Percentiles rank a stretch among this genome's conserved stretches.
Conservation (phyloP, 2,113 vertebrate species). For the Nibea coibor region DNA sequence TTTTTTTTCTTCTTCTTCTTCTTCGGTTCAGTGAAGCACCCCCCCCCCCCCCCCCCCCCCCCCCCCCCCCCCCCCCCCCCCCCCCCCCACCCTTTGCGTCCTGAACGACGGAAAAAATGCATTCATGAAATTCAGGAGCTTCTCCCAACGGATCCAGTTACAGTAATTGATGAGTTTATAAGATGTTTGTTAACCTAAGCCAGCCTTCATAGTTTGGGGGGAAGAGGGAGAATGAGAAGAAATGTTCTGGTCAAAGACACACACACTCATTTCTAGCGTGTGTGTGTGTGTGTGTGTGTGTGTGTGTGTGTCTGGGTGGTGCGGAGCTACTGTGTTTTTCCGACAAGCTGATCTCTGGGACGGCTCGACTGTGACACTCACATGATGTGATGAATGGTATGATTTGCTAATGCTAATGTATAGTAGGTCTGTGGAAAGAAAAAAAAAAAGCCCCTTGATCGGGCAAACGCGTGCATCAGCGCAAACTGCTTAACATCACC, state of each 20-base stretch:
- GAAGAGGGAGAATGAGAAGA: conserved; percentile 56
- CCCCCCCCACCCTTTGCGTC: conserved; percentile 49
- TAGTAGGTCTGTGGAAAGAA: conserved; percentile 55
- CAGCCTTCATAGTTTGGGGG: conserved; percentile 65
- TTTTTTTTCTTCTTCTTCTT: not conserved
- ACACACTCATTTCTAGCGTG: conserved; percentile 11
- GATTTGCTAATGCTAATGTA: conserved; percentile 70
- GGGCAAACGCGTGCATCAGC: conserved; percentile 79
- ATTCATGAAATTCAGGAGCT: conserved; percentile 82
- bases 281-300: not conserved
- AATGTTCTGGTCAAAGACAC: conserved; percentile 52
- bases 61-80: conserved; percentile 6
- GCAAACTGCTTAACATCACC: conserved; percentile 79
- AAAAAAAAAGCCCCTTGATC: conserved; percentile 64
- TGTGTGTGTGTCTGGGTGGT: conserved; percentile 11
- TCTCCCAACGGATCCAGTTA: conserved; percentile 78
- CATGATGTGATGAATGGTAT: conserved; percentile 66
- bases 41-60: no score
- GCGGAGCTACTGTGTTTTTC: conserved; percentile 74
- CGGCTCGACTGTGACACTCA: conserved; percentile 47
- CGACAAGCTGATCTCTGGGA: conserved; percentile 52
- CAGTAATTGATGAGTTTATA: conserved; percentile 84
- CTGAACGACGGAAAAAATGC: conserved; percentile 75
- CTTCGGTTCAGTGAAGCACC: conserved; percentile 32
- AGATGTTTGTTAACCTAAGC: conserved; percentile 76